Base-by-base conservation (phyloP, 2,113 vertebrate genomes). In the Pseudorhombus dupliciocellatus region DNA sequence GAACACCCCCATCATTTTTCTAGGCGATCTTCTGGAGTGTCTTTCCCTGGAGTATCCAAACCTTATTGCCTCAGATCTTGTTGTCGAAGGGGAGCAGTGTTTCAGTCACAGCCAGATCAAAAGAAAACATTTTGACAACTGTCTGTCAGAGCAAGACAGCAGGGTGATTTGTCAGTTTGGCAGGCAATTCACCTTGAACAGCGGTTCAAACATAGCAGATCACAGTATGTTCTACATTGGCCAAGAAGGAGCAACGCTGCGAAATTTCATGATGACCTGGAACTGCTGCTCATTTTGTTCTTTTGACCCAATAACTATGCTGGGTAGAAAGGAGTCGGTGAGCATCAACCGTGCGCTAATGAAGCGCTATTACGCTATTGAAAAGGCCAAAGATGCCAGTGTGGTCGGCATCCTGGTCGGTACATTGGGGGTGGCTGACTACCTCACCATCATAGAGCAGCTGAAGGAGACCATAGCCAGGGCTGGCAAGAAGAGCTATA, bases 251-350 rank as follows among this genome's bases (percentile, higher is more conserved):
- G 89, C 93, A 0, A 93, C 94, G 1, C 91, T 99, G 67, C 94
- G 89, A 28, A 97, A 94, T 86, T 95, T 99, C 86, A 96, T 98
- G 92, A 94, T 99, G 91, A 97, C 95, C 7, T 99, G 96, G 96
- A 95, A 96, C 83, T 89, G 69, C 30, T 95, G 88, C 75, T 76
- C 93, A 0, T 98, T 99, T 84, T 93, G 87, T 66, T 96, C 96
- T 21, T 99, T 96, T 14, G 84, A 97, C 52, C 97, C 98, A 0
- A n/a, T 40, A 21, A 96, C 94, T 0, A 72, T 83, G 42, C 81
- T 53, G 0, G 93, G 94, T 25, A 92, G 94, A 81, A 77, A 26
- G 0, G 96, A 98, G 92, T 93, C 93, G 0, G 64, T 93, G 8
- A 88, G 91, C 0, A 89, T 97, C 59, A 95, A 93, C 86, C 92